These are phyloP conservation scores for Panulirus ornatus DNA, from an alignment of 1,140 invertebrate genomes.

Conservation along the genomic window DNA sequence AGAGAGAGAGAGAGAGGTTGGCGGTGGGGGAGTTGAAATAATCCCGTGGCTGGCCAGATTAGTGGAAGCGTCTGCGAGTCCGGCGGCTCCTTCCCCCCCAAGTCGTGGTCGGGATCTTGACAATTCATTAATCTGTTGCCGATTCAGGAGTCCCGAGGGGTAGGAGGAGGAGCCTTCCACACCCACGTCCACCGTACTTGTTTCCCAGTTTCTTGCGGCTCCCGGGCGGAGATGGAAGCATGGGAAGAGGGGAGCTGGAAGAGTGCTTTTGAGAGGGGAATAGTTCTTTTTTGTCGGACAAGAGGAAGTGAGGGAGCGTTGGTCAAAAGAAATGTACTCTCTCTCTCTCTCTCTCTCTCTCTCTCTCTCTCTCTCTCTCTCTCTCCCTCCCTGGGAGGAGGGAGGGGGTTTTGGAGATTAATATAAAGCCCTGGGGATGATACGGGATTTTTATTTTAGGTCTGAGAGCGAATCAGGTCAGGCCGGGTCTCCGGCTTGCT, in stretches of 20 bases:
- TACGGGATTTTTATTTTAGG: too few species aligned
- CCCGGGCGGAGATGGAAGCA: not conserved
- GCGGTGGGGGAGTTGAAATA: not conserved
- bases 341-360: constrained; percentile 29
- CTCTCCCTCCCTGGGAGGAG: too few species aligned
- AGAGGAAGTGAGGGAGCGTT: not conserved
- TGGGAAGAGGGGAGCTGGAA: not conserved
- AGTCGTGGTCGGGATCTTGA: constrained; percentile 30
- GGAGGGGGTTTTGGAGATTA: not conserved
- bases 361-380: not conserved
- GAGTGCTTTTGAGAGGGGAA: not conserved
- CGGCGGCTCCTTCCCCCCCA: not conserved
- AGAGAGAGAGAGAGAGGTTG: not conserved
- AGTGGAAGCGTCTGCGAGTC: not conserved
- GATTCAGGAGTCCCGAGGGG: constrained; percentile 36
- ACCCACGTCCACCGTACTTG: too few species aligned
- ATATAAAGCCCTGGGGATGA: too few species aligned
- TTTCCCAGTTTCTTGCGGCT: too few species aligned
- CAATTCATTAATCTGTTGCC: constrained; percentile 61
- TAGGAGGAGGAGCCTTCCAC: not conserved
- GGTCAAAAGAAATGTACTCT: not conserved
- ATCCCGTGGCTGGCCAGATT: not conserved
- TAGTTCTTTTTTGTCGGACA: not conserved
- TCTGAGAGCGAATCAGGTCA: too few species aligned
- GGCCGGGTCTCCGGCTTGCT: too few species aligned